Percentiles rank a stretch among this genome's conserved stretches.
Evolutionary conservation across 2,888 invertebrate species (phyloP).

Genomic region (Rhaphigaster nebulosa): DNA sequence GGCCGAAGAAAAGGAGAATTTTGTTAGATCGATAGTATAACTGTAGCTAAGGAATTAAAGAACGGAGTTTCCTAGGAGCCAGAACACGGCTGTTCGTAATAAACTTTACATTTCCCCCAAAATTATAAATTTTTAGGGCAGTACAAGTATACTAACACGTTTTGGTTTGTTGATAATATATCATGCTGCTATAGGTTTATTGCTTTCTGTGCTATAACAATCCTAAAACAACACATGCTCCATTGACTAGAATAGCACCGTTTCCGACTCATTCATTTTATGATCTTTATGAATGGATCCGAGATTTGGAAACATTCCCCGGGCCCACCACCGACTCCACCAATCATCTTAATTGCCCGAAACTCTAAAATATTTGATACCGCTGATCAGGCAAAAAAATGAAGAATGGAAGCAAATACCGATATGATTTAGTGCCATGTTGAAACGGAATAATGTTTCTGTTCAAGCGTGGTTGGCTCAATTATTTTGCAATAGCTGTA

Average conservation of each 20-base stretch:
- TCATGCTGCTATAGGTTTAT: not conserved
- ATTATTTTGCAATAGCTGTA: not conserved
- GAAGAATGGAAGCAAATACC: conserved; percentile 25
- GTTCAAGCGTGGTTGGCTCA: not conserved
- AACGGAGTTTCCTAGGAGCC: not conserved
- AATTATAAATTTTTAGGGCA: not conserved
- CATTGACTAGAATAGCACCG: conserved; percentile 29
- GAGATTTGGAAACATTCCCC: conserved; percentile 24
- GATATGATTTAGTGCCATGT: not conserved
- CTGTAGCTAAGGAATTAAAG: conserved; percentile 25
- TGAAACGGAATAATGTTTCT: conserved; percentile 7
- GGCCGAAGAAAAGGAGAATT: not conserved
- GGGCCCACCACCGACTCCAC: not conserved
- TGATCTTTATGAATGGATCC: conserved; percentile 8
- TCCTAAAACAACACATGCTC: conserved; percentile 12
- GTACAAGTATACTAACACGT: not conserved
- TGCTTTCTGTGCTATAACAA: not conserved
- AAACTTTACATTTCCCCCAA: not conserved
- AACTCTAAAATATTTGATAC: conserved; percentile 25
- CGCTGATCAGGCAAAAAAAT: conserved; percentile 38
- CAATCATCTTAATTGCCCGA: conserved; percentile 38
- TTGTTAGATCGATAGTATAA: conserved; percentile 25
- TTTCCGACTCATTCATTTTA: conserved; percentile 35
- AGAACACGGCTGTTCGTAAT: not conserved
- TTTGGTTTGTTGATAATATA: not conserved